Conservation (phyloP, 1,140 invertebrate genomes). For the Archivesica marissinica region DNA sequence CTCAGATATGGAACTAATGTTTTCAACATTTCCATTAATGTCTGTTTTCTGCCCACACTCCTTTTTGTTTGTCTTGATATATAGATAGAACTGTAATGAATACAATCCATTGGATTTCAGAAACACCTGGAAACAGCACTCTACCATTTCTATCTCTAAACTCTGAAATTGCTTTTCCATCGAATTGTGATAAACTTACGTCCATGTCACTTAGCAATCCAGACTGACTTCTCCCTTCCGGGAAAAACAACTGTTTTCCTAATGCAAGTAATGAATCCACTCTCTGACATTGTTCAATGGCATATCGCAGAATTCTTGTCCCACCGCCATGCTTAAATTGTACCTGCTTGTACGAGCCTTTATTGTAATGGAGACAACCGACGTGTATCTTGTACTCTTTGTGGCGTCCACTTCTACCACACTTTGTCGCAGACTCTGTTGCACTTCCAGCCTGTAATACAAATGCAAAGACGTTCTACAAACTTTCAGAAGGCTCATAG, state of each 20-base stretch:
- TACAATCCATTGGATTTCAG: constrained; percentile 2
- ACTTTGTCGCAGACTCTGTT: neutral
- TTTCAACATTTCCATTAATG: neutral
- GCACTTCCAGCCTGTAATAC: neutral
- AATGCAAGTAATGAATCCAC: constrained; percentile 5
- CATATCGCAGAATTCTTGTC: constrained; percentile 6
- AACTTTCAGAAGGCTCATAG: no score
- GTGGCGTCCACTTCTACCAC: neutral
- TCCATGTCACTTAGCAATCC: constrained; percentile 23
- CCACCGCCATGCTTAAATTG: constrained; percentile 9
- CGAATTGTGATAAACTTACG: constrained; percentile 1
- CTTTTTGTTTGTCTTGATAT: no score
- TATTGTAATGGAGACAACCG: neutral
- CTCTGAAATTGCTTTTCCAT: constrained; percentile 1
- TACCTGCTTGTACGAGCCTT: constrained; percentile 9
- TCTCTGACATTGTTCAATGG: constrained; percentile 2
- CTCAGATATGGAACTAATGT: neutral
- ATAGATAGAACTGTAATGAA: neutral
- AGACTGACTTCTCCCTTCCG: constrained; percentile 10
- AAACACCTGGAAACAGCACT: constrained; percentile 5
- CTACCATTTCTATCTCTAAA: constrained; percentile 1
- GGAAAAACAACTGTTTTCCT: constrained; percentile 13
- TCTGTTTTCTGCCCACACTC: no score
- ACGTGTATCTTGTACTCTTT: neutral
- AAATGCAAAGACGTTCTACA: no score